Conservation (phyloP, 1,140 invertebrate genomes). For the Drosophila subobscura region DNA sequence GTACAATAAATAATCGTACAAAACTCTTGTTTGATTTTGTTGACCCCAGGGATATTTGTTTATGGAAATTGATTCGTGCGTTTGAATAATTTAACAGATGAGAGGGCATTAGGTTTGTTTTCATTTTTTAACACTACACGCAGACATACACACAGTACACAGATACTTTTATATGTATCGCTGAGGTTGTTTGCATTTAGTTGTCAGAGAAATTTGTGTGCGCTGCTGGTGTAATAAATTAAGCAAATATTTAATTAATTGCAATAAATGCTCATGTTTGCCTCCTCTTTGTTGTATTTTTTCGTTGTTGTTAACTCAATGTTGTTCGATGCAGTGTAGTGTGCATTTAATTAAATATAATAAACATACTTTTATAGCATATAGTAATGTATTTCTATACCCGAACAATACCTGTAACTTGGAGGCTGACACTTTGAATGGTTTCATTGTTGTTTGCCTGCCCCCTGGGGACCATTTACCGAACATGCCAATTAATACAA, state of each 20-base stretch:
- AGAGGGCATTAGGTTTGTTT: constrained; percentile 18
- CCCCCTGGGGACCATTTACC: constrained; percentile 2
- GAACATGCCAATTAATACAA: constrained; percentile 26
- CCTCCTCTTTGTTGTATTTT: constrained; percentile 19
- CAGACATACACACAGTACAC: constrained; percentile 1
- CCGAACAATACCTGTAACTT: constrained; percentile 26
- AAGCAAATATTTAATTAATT: constrained; percentile 71
- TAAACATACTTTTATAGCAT: constrained; percentile 25
- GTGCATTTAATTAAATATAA: constrained; percentile 43
- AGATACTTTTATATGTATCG: neutral
- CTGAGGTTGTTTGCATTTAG: constrained; percentile 52
- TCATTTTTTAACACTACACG: constrained; percentile 38
- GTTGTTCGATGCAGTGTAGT: constrained; percentile 18
- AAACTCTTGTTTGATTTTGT: constrained; percentile 18
- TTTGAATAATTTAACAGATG: constrained; percentile 67
- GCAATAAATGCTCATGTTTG: constrained; percentile 40
- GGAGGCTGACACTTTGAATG: constrained; percentile 5
- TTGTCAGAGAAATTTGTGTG: constrained; percentile 40
- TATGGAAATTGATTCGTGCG: constrained; percentile 76
- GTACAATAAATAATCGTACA: constrained; percentile 24
- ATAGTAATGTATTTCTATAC: constrained; percentile 9
- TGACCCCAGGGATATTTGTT: constrained; percentile 51
- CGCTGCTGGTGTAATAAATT: constrained; percentile 65
- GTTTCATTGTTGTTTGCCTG: constrained; percentile 4
- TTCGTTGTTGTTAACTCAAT: constrained; percentile 25